Evolutionary conservation across 2,888 invertebrate genomes (phyloP).

Genomic region (Cantharis rufa): DNA sequence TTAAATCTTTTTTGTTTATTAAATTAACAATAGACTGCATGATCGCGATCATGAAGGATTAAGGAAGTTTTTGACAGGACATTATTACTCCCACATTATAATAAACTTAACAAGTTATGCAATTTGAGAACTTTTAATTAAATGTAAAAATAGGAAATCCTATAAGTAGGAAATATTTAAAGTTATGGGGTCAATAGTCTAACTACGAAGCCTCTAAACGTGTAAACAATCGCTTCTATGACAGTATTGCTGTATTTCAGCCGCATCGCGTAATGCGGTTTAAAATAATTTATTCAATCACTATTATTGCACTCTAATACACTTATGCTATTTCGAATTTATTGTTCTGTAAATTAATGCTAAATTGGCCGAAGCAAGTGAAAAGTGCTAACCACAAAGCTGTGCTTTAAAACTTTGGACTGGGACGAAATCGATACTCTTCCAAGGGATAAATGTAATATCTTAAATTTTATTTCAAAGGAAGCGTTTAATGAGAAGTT

Average conservation of each 20-base stretch:
- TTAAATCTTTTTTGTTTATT: no score
- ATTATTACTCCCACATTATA: no score
- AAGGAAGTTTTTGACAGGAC: background rate
- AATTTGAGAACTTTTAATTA: no score
- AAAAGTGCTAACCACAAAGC: background rate
- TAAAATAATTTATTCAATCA: background rate
- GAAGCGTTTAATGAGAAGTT: background rate
- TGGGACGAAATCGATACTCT: background rate
- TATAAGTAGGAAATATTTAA: background rate
- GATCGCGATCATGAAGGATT: background rate
- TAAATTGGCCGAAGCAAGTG: background rate
- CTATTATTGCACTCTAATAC: background rate
- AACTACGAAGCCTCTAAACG: background rate
- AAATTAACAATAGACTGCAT: background rate
- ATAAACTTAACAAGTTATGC: no score
- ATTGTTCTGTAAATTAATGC: background rate
- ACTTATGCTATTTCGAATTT: background rate
- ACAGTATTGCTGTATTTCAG: background rate
- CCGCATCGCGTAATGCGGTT: background rate
- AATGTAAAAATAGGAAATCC: background rate
- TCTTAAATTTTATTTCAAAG: background rate
- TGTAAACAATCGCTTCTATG: background rate
- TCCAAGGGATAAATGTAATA: background rate
- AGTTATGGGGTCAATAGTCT: background rate
- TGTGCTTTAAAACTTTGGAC: background rate